Percentiles rank a stretch among this genome's conserved stretches.
Conservation (phyloP, 2,113 vertebrate species). For the Dromiciops gliroides region DNA sequence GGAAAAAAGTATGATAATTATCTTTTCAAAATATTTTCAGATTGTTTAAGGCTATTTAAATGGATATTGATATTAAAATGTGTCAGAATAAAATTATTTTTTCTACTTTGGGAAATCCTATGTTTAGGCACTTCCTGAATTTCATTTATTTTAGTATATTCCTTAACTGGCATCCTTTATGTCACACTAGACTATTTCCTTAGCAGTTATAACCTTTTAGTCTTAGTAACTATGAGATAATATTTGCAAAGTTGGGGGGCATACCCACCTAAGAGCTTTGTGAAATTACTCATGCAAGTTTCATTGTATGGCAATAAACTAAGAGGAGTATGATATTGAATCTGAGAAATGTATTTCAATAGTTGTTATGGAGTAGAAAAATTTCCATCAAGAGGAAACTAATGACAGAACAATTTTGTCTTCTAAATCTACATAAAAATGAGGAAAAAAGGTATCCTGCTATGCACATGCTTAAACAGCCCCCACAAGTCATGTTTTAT, state of each 20-base stretch:
- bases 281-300: background rate
- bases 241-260: background rate
- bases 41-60: background rate
- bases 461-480: slow-evolving; percentile 36
- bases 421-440: slow-evolving; percentile 33
- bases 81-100: background rate
- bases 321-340: background rate
- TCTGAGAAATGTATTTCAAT: background rate
- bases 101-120: background rate
- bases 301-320: background rate
- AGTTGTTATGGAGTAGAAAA: background rate
- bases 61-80: background rate
- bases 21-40: background rate
- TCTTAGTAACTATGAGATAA: background rate
- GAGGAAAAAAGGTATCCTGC: background rate
- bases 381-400: background rate
- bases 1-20: background rate
- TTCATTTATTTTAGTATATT: background rate
- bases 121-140: background rate
- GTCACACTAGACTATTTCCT: background rate
- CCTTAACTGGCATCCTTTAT: background rate
- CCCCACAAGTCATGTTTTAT: background rate
- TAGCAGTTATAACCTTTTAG: background rate
- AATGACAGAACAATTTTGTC: slow-evolving; percentile 36
- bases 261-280: background rate